phyloP scores from a whole-genome alignment of 2,888 invertebrate genomes.

The Monoplex corrugatus region DNA sequence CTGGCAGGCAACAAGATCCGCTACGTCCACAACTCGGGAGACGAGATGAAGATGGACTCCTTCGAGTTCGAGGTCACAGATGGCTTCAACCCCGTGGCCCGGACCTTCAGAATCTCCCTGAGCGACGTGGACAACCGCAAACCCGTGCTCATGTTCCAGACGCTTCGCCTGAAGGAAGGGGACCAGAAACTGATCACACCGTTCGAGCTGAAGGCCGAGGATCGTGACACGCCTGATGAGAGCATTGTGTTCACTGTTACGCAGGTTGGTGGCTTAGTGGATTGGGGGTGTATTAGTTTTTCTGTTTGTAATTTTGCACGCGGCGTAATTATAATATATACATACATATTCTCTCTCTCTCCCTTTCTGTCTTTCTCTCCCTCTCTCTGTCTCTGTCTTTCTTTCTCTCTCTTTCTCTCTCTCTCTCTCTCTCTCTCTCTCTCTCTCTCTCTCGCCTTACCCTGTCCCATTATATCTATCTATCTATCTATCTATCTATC shows the following conservation, averaged over 20 bases:
- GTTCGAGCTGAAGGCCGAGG: constrained; percentile 80
- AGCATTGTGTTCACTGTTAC: constrained; percentile 76
- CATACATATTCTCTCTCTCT: not conserved
- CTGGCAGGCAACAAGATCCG: constrained; percentile 79
- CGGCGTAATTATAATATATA: too few relatives aligned
- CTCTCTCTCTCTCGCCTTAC: not conserved
- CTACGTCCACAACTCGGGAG: constrained; percentile 79
- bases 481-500: not conserved
- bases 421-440: not conserved
- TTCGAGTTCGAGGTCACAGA: constrained; percentile 82
- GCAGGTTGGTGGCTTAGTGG: constrained; percentile 56
- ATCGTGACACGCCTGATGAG: constrained; percentile 76
- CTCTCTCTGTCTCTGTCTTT: not conserved
- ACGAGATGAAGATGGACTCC: constrained; percentile 80
- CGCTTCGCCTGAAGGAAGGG: constrained; percentile 78
- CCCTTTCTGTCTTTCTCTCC: not conserved
- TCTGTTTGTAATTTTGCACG: too few relatives aligned
- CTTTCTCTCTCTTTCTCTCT: not conserved
- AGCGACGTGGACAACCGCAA: constrained; percentile 80
- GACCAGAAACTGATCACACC: constrained; percentile 79
- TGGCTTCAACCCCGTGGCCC: constrained; percentile 77
- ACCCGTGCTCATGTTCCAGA: constrained; percentile 78
- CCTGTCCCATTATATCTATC: not conserved
- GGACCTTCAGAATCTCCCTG: constrained; percentile 80
- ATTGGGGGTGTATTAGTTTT: not conserved